Evolutionary conservation across 2,888 invertebrate species (phyloP).

Genomic region (Dendrolimus houi): DNA sequence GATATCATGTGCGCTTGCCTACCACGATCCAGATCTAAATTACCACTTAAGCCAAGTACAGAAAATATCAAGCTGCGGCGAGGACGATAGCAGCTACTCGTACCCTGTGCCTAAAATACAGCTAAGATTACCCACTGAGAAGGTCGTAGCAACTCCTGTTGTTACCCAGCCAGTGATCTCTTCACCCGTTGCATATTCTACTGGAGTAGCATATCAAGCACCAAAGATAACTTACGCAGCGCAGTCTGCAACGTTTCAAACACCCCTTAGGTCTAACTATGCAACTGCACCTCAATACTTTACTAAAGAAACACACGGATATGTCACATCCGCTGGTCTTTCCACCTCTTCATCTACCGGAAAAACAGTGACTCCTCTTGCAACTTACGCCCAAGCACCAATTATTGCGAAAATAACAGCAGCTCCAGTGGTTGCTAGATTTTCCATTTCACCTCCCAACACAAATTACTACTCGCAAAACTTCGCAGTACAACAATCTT

Average conservation of each 20-base stretch:
- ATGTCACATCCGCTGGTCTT: conserved; percentile 71
- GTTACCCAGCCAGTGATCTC: conserved; percentile 20
- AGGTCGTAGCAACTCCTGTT: conserved; percentile 27
- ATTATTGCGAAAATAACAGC: conserved; percentile 67
- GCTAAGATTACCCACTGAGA: conserved; percentile 53
- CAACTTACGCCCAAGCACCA: conserved; percentile 71
- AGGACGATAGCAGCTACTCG: conserved; percentile 73
- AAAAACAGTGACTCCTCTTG: conserved; percentile 52
- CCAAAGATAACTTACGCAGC: conserved; percentile 49
- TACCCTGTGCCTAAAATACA: conserved; percentile 74
- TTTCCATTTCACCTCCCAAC: conserved; percentile 44
- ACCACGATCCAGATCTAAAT: conserved; percentile 67
- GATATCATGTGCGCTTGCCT: conserved; percentile 42
- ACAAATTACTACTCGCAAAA: conserved; percentile 49
- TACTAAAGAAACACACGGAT: conserved; percentile 67
- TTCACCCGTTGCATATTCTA: conserved; percentile 22
- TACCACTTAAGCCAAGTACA: conserved; percentile 63
- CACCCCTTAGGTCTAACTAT: conserved; percentile 28
- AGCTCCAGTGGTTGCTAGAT: conserved; percentile 59
- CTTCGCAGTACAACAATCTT: conserved; percentile 40
- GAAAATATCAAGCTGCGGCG: conserved; percentile 43
- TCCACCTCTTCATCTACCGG: conserved; percentile 44
- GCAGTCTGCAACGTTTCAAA: conserved; percentile 35
- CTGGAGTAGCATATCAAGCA: conserved; percentile 36
- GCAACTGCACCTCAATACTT: conserved; percentile 26